Conservation (phyloP, 2,888 invertebrate genomes). For the Linnaemya tessellans region DNA sequence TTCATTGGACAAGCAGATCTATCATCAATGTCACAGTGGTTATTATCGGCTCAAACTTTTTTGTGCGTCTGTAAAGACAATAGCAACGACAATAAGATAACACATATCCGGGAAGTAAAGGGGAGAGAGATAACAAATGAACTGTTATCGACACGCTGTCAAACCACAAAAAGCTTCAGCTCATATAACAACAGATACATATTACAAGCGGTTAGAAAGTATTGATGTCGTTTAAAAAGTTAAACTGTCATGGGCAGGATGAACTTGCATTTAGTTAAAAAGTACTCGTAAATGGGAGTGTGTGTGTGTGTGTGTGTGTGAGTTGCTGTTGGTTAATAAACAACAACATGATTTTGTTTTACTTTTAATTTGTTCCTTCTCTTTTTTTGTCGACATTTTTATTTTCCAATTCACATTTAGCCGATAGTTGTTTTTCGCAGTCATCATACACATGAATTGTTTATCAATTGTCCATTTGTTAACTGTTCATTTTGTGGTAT, state of each 20-base stretch:
- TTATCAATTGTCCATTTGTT: slow-evolving; percentile 62
- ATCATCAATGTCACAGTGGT: slow-evolving; percentile 72
- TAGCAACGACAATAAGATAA: slow-evolving; percentile 48
- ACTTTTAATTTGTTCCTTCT: neutral
- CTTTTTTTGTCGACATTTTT: too few relatives aligned
- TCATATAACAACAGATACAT: slow-evolving; percentile 21
- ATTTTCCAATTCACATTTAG: slow-evolving; percentile 17
- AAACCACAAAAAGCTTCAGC: slow-evolving; percentile 28
- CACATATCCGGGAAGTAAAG: neutral
- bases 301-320: neutral
- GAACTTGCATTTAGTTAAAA: slow-evolving; percentile 12
- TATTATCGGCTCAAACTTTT: slow-evolving; percentile 67
- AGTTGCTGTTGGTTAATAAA: slow-evolving; percentile 48
- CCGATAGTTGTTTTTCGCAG: slow-evolving; percentile 42
- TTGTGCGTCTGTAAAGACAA: slow-evolving; percentile 50
- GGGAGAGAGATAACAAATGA: slow-evolving; percentile 34
- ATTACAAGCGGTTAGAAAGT: slow-evolving; percentile 50
- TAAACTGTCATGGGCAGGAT: slow-evolving; percentile 47
- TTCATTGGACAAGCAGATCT: slow-evolving; percentile 62
- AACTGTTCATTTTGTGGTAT: slow-evolving; percentile 41
- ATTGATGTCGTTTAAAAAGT: slow-evolving; percentile 40
- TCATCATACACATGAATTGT: slow-evolving; percentile 34
- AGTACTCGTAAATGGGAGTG: neutral
- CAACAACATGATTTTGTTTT: slow-evolving; percentile 43
- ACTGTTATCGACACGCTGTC: slow-evolving; percentile 62